phyloP scores from a whole-genome alignment of 1,140 invertebrate species.

The Chironomus tepperi region DNA sequence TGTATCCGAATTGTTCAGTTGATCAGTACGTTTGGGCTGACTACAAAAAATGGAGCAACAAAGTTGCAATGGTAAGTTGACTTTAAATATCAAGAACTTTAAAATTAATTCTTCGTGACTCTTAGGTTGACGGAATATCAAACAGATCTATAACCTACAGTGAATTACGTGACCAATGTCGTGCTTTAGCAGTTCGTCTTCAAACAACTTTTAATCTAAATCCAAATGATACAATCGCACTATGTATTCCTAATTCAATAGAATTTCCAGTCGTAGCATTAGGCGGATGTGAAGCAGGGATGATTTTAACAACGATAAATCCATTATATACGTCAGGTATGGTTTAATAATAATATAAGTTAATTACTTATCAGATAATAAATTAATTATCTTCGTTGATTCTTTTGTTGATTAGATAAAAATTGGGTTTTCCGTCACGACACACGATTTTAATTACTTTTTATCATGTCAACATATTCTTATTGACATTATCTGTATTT shows the following conservation, averaged over 20 bases:
- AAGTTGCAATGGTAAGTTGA: not conserved
- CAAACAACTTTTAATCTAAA: slow-evolving; percentile 53
- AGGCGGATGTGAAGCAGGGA: slow-evolving; percentile 58
- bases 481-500: too few relatives aligned
- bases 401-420: not conserved
- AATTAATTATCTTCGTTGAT: not conserved
- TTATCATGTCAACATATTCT: not conserved
- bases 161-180: slow-evolving; percentile 51
- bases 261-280: slow-evolving; percentile 62
- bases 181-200: slow-evolving; percentile 60
- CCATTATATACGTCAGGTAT: slow-evolving; percentile 71
- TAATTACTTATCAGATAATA: too few relatives aligned
- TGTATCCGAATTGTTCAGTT: not conserved
- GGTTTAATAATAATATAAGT: too few relatives aligned
- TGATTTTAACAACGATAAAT: slow-evolving; percentile 67
- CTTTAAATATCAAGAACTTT: too few relatives aligned
- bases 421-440: not conserved
- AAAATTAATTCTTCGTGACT: not conserved
- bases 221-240: slow-evolving; percentile 58
- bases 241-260: slow-evolving; percentile 68
- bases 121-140: slow-evolving; percentile 62
- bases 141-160: slow-evolving; percentile 61
- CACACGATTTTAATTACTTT: not conserved
- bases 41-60: not conserved
- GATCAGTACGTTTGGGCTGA: not conserved